Evolutionary conservation across 1,140 invertebrate genomes (phyloP).

Genomic region (Dufourea novaeangliae): DNA sequence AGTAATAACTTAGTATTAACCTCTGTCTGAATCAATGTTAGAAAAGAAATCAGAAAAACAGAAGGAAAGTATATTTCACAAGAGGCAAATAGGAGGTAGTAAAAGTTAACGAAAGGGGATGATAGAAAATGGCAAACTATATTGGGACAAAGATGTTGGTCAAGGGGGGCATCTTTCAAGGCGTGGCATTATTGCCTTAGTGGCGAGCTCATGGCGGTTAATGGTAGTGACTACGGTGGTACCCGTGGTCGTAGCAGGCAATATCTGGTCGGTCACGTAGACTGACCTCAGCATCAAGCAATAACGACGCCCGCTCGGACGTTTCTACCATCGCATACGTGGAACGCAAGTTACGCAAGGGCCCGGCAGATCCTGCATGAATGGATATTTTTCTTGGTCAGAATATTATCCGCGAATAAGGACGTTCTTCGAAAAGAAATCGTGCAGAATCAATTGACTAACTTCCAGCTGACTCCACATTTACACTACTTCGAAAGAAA

Average conservation of each 20-base stretch:
- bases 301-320: constrained; percentile 78
- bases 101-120: background rate
- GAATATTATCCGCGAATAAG: background rate
- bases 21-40: no score
- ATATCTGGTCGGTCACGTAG: constrained; percentile 80
- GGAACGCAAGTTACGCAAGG: constrained; percentile 35
- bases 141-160: constrained; percentile 37
- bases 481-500: background rate
- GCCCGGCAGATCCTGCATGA: constrained; percentile 64
- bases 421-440: no score
- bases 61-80: background rate
- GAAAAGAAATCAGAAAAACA: background rate
- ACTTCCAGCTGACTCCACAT: no score
- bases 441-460: background rate
- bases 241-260: constrained; percentile 68
- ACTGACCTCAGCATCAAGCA: constrained; percentile 79
- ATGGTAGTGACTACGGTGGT: constrained; percentile 69
- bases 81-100: background rate
- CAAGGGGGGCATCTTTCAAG: constrained; percentile 52
- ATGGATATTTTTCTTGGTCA: background rate
- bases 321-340: constrained; percentile 65
- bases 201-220: constrained; percentile 71
- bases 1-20: no score
- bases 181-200: constrained; percentile 73
- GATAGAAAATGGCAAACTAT: background rate